Conservation (phyloP, 2,888 invertebrate genomes). For the Dicroscelio sp. region DNA sequence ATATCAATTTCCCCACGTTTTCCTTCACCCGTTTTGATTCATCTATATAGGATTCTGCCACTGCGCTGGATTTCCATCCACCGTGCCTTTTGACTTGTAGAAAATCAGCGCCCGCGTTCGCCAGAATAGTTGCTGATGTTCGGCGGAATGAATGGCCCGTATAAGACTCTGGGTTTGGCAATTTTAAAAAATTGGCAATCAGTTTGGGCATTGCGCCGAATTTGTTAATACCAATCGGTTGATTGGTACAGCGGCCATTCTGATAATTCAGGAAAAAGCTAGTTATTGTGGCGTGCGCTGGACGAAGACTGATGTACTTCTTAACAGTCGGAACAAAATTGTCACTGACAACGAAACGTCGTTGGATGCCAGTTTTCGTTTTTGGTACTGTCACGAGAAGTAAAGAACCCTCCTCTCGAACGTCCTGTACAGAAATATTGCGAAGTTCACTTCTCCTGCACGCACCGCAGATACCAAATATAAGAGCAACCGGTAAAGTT, state of each 20-base stretch:
- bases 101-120: slow-evolving; percentile 54
- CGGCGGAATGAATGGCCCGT: slow-evolving; percentile 31
- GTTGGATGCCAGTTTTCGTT: neutral
- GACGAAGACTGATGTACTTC: slow-evolving; percentile 3
- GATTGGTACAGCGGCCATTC: slow-evolving; percentile 41
- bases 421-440: neutral
- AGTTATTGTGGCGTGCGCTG: neutral
- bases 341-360: neutral
- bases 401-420: neutral
- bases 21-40: neutral
- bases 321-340: neutral
- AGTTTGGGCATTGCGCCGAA: slow-evolving; percentile 51
- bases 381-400: slow-evolving; percentile 2
- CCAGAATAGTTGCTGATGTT: slow-evolving; percentile 43
- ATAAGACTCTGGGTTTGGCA: slow-evolving; percentile 21
- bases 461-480: neutral
- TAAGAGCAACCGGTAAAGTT: slow-evolving; percentile 6
- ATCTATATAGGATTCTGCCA: slow-evolving; percentile 45
- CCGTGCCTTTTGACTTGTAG: slow-evolving; percentile 43
- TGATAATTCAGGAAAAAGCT: slow-evolving; percentile 50
- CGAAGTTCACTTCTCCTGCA: neutral
- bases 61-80: slow-evolving; percentile 32
- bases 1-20: neutral
- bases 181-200: slow-evolving; percentile 39
- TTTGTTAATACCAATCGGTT: slow-evolving; percentile 42